Base-by-base conservation (phyloP, 2,888 invertebrate species). In the Eristalis pertinax region DNA sequence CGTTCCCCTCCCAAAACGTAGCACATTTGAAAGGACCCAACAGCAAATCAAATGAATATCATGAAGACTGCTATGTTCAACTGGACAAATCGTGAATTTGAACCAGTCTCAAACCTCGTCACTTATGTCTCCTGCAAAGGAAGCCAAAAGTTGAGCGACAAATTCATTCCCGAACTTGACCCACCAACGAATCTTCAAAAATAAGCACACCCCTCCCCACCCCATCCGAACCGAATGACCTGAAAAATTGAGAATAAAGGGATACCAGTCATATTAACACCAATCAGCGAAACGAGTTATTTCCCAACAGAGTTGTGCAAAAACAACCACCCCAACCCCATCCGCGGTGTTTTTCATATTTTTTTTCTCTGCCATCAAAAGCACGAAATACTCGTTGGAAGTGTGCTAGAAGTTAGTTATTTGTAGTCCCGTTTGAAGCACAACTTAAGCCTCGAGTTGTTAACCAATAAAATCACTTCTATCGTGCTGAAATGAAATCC, bases 381-480 rank as follows among this genome's bases (percentile, higher is more conserved):
- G 19, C n/a, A 50, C 32, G 50, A 50, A 50, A n/a, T n/a, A 50
- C 19, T 19, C 50, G 8, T 2, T 19, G 50, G 19, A 19, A 50
- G 19, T 50, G 50, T 50, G 50, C 50, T 50, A 50, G 50, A 50
- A 50, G 50, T 50, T 50, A 50, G 50, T 50, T 50, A 50, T 50
- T 50, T 50, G 50, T 50, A 19, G 50, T n/a, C 50, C 50, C 50
- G 50, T 50, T 50, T 50, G 50, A 50, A 50, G 50, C 50, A 19
- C 50, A 50, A 50, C 50, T 50, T 50, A 50, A 50, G 50, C 50
- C 50, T 50, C 50, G 50, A 50, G 50, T 50, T 50, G 50, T 50
- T 50, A 50, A 50, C 50, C 50, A 50, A 50, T 50, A 50, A 50
- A 50, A 50, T 50, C 50, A 50, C 50, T 50, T 50, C 50, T 19